These are phyloP conservation scores for Microchirus variegatus DNA, from an alignment of 2,797 vertebrate species.

Conservation along the genomic window DNA sequence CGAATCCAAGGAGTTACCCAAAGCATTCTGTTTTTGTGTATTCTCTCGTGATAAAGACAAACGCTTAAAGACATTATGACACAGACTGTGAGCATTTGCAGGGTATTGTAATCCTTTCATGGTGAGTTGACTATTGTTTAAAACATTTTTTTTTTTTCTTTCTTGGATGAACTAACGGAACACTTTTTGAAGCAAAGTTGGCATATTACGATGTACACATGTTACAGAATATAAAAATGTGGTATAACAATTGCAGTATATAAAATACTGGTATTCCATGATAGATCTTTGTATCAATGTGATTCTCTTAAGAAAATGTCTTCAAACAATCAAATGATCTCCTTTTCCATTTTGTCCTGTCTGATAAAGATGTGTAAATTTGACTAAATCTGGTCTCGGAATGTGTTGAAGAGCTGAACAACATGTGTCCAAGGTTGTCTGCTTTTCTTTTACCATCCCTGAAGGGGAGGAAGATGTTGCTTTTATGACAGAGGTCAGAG, in stretches of 20 bases:
- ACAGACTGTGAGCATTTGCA: conserved; percentile 74
- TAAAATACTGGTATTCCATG: conserved; percentile 81
- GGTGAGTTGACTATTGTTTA: conserved; percentile 78
- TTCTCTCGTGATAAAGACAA: conserved; percentile 75
- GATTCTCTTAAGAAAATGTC: conserved; percentile 84
- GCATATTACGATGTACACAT: conserved; percentile 82
- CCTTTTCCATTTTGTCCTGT: conserved; percentile 82
- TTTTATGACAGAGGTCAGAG: conserved; percentile 1
- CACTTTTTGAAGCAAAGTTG: conserved; percentile 78
- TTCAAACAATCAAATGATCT: conserved; percentile 79
- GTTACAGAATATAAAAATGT: conserved; percentile 82
- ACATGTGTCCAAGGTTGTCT: conserved; percentile 25
- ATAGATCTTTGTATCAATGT: conserved; percentile 85
- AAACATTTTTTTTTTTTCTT: conserved; percentile 58
- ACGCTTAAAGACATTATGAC: conserved; percentile 73
- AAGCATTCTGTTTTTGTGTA: conserved; percentile 71
- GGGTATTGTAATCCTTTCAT: conserved; percentile 80
- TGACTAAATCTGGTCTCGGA: conserved; percentile 66
- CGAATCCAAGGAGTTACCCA: conserved; percentile 66
- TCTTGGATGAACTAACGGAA: conserved; percentile 80
- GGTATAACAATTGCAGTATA: conserved; percentile 81
- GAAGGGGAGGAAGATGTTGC: conserved; percentile 5
- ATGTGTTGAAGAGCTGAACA: conserved; percentile 42
- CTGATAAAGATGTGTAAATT: conserved; percentile 80
- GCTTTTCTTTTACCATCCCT: background rate